Base-by-base conservation (phyloP, 2,888 invertebrate species). In the Rhaphigaster nebulosa region DNA sequence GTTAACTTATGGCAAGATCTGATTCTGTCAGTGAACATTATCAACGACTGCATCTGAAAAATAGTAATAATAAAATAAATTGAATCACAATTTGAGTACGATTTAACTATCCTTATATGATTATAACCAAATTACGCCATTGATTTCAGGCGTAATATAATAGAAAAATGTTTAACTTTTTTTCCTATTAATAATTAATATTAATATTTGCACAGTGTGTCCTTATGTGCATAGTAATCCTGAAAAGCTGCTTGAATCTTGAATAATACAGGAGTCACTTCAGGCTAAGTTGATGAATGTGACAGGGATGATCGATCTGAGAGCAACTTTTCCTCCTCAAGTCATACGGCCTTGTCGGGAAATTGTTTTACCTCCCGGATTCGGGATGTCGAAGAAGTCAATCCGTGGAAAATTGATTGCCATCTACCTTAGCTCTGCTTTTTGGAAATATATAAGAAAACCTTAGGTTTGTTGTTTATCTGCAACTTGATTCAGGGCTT, bases 361-460 rank as follows among this genome's bases (percentile, higher is more conserved):
- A 84, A 84, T 84, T 84, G 84, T 84, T 84, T 84, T 50, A 84
- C 12, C 70, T 38, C 70, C 38, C 26, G 84, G 84, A n/a, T 84
- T 84, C 41, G 84, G n/a, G 84, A 84, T 13, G 84, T 84, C 84
- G 84, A n/a, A 50, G 84, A 84, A 84, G 45, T 45, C 26, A 41
- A 50, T 84, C 45, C 45, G 26, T 84, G 18, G 45, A 50, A 50
- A 50, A 84, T 84, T 45, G 84, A 84, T 84, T 84, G 15, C 84
- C 45, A 50, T 84, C 84, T 84, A 45, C 84, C 84, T 45, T 15
- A 8, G 41, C 65, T 34, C 65, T 5, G 34, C 20, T 76, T 34
- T 70, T 3, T 38, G 20, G 20, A 76, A 76, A 34, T 76, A 76
- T 38, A 76, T 34, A 76, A 76, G 70, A 76, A 34, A 76, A 23